Conservation (phyloP, 2,797 vertebrate genomes). For the Diplodus sargus region DNA sequence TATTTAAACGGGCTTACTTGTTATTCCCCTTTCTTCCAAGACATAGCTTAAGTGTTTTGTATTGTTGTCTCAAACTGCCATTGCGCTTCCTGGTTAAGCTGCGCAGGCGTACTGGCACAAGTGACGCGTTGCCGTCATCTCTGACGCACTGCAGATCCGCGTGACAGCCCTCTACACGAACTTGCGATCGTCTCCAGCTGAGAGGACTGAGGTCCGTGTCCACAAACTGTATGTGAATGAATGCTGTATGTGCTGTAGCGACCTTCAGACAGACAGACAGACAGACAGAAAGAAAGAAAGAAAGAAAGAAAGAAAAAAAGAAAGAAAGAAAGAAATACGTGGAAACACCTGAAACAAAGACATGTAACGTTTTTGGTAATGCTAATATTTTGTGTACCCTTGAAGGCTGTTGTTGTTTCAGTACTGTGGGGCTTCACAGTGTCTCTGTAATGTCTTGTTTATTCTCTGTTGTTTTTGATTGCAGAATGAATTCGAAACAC, state of each 20-base stretch:
- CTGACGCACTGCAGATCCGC: fast-evolving
- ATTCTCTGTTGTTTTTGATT: too few relatives aligned
- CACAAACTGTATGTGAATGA: neutral
- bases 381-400: neutral
- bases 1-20: neutral
- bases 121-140: conserved; percentile 32
- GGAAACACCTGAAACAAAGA: too few relatives aligned
- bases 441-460: neutral
- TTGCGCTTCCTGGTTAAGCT: conserved; percentile 35
- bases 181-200: neutral
- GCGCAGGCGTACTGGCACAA: conserved; percentile 46
- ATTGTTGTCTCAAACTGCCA: too few relatives aligned
- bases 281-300: too few relatives aligned
- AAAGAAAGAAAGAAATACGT: too few relatives aligned
- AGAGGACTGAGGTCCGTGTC: neutral
- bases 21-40: neutral
- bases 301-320: too few relatives aligned
- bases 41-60: conserved; percentile 1
- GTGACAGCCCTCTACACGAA: neutral
- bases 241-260: too few relatives aligned
- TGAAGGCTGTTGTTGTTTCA: neutral
- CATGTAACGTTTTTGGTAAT: too few relatives aligned
- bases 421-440: too few relatives aligned
- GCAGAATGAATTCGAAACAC: too few relatives aligned
- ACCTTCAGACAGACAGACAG: too few relatives aligned